Evolutionary conservation across 2,888 invertebrate species (phyloP).

Genomic region (Bellardia bayeri): DNA sequence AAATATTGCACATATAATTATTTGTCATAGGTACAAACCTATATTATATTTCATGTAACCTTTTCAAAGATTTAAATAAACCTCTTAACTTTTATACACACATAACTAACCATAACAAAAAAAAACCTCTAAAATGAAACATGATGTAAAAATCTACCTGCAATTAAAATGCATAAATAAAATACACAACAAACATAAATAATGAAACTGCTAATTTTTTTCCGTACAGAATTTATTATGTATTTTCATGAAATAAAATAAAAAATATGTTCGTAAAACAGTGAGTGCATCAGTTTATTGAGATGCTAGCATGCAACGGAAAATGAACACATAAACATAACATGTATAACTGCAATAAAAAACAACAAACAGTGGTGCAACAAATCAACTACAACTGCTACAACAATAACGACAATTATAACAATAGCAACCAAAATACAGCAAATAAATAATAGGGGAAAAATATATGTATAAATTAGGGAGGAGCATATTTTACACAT

Average conservation of each 20-base stretch:
- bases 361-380: slow-evolving; percentile 10
- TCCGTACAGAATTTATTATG: slow-evolving; percentile 29
- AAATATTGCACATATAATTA: too few relatives aligned
- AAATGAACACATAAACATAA: slow-evolving; percentile 8
- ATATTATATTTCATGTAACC: too few relatives aligned
- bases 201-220: slow-evolving; percentile 36
- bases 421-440: slow-evolving; percentile 4
- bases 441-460: slow-evolving; percentile 2
- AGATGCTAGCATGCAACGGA: slow-evolving; percentile 19
- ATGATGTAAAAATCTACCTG: slow-evolving; percentile 40
- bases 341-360: slow-evolving; percentile 5
- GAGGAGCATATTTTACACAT: too few relatives aligned
- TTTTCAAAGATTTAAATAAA: background rate
- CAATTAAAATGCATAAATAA: slow-evolving; percentile 71
- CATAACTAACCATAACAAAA: background rate
- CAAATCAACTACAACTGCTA: slow-evolving; percentile 42
- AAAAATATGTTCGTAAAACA: background rate
- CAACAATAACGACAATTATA: slow-evolving; percentile 19
- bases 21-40: too few relatives aligned
- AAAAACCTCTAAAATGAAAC: background rate
- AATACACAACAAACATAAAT: slow-evolving; percentile 59
- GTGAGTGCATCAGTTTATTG: slow-evolving; percentile 18
- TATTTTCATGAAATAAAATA: slow-evolving; percentile 1
- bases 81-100: slow-evolving; percentile 1
- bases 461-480: too few relatives aligned